phyloP scores from a whole-genome alignment of 2,888 invertebrate species.

The Pterostichus madidus region DNA sequence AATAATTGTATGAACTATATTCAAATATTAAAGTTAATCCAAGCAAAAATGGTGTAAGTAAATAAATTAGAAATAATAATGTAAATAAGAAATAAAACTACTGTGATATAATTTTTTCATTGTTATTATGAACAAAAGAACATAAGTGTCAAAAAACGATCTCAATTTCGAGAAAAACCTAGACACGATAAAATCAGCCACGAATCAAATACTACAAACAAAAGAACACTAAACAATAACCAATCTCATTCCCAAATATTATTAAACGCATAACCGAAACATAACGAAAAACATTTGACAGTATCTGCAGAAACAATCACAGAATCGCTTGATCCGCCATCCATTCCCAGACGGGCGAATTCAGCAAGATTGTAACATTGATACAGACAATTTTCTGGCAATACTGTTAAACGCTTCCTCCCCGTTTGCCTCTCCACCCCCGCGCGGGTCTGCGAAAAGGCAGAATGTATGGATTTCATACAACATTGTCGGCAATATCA shows the following conservation, averaged over 20 bases:
- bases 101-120: too few relatives aligned
- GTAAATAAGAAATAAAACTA: too few relatives aligned
- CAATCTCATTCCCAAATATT: conserved; percentile 52
- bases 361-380: conserved; percentile 67
- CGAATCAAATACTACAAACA: conserved; percentile 23
- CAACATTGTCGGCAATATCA: conserved; percentile 65
- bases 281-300: conserved; percentile 57
- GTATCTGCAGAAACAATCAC: conserved; percentile 40
- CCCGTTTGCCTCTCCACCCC: conserved; percentile 14
- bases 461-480: conserved; percentile 62
- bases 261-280: conserved; percentile 63
- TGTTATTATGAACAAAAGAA: too few relatives aligned
- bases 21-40: too few relatives aligned
- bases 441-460: neutral
- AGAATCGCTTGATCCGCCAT: conserved; percentile 26
- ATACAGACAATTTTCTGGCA: conserved; percentile 64
- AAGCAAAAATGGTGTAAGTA: too few relatives aligned
- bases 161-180: conserved; percentile 18
- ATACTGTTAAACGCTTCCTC: conserved; percentile 65
- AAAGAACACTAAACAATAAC: conserved; percentile 43
- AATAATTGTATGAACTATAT: too few relatives aligned
- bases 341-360: conserved; percentile 45
- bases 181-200: conserved; percentile 9
- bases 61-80: too few relatives aligned
- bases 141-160: conserved; percentile 2